Conservation (phyloP, 92 coral and sea anemone genomes). For the Bergia puertoricense region DNA sequence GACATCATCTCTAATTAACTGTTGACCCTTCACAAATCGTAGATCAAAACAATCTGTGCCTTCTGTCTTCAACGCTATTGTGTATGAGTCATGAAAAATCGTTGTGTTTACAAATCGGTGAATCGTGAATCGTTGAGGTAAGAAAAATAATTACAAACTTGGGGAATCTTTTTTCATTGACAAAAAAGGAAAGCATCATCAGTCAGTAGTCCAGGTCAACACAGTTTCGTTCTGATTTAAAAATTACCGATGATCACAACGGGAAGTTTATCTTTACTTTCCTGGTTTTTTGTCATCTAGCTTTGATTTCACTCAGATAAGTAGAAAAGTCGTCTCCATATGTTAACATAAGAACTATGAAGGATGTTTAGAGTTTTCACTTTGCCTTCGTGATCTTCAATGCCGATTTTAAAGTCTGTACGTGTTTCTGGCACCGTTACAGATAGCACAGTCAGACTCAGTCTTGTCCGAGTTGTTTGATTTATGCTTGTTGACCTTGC, state of each 20-base stretch:
- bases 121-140: too few relatives aligned
- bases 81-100: too few relatives aligned
- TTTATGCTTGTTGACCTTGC: constrained; percentile 19
- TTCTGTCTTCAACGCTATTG: too few relatives aligned
- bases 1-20: not conserved
- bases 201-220: too few relatives aligned
- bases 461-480: not conserved
- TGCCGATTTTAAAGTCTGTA: not conserved
- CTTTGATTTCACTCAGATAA: not conserved
- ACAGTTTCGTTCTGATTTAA: too few relatives aligned
- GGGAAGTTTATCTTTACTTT: too few relatives aligned
- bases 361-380: not conserved
- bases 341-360: not conserved
- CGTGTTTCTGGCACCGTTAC: not conserved
- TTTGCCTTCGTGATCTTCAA: not conserved
- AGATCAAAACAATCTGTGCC: too few relatives aligned
- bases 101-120: too few relatives aligned
- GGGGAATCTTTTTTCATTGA: not conserved
- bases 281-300: not conserved
- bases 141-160: too few relatives aligned
- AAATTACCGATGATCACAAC: not conserved
- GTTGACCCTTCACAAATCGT: not conserved
- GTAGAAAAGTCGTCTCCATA: not conserved
- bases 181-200: too few relatives aligned
- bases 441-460: not conserved